A percentile compares a stretch with the other conserved stretches of the same genome.
Evolutionary conservation across 2,888 invertebrate genomes (phyloP).

Genomic region (Apomyelois bistriatella): DNA sequence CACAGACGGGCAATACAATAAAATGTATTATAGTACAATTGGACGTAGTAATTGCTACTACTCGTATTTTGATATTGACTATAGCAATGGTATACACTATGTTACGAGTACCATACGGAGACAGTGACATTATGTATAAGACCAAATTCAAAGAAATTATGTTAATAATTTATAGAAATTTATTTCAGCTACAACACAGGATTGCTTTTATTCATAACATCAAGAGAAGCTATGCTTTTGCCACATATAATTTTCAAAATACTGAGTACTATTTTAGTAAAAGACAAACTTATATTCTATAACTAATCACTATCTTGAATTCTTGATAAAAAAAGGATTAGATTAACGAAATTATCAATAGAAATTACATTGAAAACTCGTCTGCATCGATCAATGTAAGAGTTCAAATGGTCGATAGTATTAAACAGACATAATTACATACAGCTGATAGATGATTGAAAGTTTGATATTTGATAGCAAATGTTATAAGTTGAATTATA

Average conservation of each 20-base stretch:
- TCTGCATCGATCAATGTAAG: neutral
- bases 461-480: neutral
- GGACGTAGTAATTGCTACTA: constrained; percentile 37
- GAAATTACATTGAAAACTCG: neutral
- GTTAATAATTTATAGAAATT: too few species aligned
- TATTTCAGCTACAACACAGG: too few species aligned
- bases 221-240: too few species aligned
- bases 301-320: too few species aligned
- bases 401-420: constrained; percentile 2
- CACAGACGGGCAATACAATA: constrained; percentile 32
- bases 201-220: too few species aligned
- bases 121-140: neutral
- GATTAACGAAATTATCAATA: neutral
- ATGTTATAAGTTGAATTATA: neutral
- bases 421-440: constrained; percentile 6
- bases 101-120: too few species aligned
- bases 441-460: neutral
- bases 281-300: neutral
- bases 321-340: too few species aligned
- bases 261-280: neutral
- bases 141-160: too few species aligned
- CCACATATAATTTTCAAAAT: too few species aligned
- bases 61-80: constrained; percentile 24
- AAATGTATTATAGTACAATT: constrained; percentile 28
- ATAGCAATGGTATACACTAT: neutral